Conservation (phyloP, 2,888 invertebrate genomes). For the Synergus itoensis region DNA sequence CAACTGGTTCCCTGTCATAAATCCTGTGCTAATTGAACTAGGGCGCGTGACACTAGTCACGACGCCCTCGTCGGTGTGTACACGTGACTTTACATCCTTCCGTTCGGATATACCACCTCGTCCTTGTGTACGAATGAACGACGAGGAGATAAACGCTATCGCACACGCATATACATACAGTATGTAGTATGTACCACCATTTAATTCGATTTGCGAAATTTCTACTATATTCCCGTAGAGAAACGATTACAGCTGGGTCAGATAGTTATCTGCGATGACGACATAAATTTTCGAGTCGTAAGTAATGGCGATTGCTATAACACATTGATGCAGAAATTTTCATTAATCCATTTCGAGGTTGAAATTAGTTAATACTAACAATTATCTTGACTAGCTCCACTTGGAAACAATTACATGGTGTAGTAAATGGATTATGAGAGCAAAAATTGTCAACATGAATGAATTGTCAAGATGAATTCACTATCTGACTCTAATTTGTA, state of each 20-base stretch:
- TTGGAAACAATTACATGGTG: not conserved
- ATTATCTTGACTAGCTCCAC: not conserved
- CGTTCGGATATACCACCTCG: slow-evolving; percentile 15
- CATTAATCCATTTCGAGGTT: not conserved
- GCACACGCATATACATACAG: slow-evolving; percentile 6
- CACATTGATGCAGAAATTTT: slow-evolving; percentile 28
- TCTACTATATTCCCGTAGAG: slow-evolving; percentile 39
- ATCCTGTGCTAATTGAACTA: slow-evolving; percentile 25
- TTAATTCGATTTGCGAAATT: slow-evolving; percentile 42
- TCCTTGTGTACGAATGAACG: slow-evolving; percentile 35
- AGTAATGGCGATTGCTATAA: slow-evolving; percentile 4
- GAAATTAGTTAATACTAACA: slow-evolving; percentile 3
- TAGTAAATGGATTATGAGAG: not conserved
- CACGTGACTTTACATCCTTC: slow-evolving; percentile 41
- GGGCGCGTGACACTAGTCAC: slow-evolving; percentile 32
- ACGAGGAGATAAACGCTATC: slow-evolving; percentile 34
- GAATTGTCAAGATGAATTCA: too few relatives aligned
- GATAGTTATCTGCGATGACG: slow-evolving; percentile 40
- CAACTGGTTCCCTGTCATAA: slow-evolving; percentile 39
- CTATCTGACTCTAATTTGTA: not conserved
- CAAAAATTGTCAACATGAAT: not conserved
- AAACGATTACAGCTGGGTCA: slow-evolving; percentile 39
- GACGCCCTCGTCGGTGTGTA: slow-evolving; percentile 31
- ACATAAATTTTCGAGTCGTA: slow-evolving; percentile 16
- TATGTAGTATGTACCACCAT: slow-evolving; percentile 15